Base-by-base conservation (phyloP, 1,140 invertebrate genomes). In the Zaprionus africanus region DNA sequence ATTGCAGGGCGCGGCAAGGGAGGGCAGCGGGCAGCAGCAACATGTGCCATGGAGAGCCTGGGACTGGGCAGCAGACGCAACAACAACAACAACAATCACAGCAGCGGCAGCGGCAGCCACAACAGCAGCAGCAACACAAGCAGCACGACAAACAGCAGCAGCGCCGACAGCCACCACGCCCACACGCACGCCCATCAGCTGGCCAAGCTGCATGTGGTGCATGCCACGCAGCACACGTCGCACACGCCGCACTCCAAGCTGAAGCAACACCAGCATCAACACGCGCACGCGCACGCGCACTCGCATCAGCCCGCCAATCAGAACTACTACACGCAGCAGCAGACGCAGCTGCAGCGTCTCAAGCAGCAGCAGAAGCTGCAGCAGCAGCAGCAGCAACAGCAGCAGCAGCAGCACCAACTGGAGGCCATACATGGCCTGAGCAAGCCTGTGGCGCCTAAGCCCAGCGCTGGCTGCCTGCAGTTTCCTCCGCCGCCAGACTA, bases 31-130 rank as follows among this genome's bases (percentile, higher is more conserved):
- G 54, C 36, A 59, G 67, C 75, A 56, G 56, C 84, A 92, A 78
- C 83, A 92, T 92, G 91, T 90, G 81, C 91, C 73, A 92, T 92
- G 91, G 91, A 92, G 91, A 88, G 85, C 78, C 81, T 91, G 72
- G 83, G 88, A 38, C 70, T 91, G 71, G 83, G 87, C 80, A 91
- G 83, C 81, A 88, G 87, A 82, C 80, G 81, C 84, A 87, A 77
- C 76, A 87, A 65, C 69, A 81, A 80, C 74, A 70, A 53, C 73
- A 64, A 46, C 78, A 73, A 17, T 67, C 61, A 15, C 75, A 46
- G 5, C 51, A 43, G 1, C 63, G 56, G 13, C 73, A 28, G 12
- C 61, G 56, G 56, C 75, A 24, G 38, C 80, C 11, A 60, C 77
- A 58, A 4, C 68, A 38, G 11, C 60, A 22, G 6, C 62, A 54